Percentiles rank a stretch among this genome's conserved stretches.
phyloP scores from a whole-genome alignment of 2,888 invertebrate species.

The Chaitophorus viminalis region DNA sequence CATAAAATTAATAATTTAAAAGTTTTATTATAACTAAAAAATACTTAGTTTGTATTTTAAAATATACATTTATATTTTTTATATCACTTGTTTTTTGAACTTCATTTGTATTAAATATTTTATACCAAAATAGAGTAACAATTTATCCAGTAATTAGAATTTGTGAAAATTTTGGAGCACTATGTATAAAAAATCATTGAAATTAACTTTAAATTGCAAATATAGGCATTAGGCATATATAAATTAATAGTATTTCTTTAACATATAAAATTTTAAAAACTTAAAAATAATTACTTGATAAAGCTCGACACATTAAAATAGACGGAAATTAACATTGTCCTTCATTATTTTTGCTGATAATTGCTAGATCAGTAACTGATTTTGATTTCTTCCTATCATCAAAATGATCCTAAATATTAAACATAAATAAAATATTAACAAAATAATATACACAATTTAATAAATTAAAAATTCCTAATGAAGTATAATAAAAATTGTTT shows the following conservation, averaged over 20 bases:
- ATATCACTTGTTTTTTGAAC: too few relatives aligned
- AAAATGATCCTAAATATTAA: slow-evolving; percentile 17
- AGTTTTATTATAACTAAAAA: too few relatives aligned
- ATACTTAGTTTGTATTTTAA: too few relatives aligned
- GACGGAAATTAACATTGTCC: neutral
- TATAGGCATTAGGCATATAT: neutral
- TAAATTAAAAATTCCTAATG: neutral
- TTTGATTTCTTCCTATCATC: slow-evolving; percentile 32
- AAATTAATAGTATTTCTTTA: neutral
- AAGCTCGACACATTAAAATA: neutral
- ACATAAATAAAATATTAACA: neutral
- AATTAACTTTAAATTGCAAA: neutral
- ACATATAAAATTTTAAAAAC: neutral
- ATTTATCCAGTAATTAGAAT: neutral
- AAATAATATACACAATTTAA: neutral
- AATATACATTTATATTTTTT: too few relatives aligned
- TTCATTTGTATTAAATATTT: neutral
- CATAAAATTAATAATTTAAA: too few relatives aligned
- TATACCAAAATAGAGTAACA: neutral
- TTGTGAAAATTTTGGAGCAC: neutral
- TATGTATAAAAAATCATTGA: neutral
- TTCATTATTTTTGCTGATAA: neutral
- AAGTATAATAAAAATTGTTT: too few relatives aligned
- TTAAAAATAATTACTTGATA: neutral
- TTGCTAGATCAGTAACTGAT: slow-evolving; percentile 24